Conservation (phyloP, 2,113 vertebrate genomes). For the Crocuta crocuta region DNA sequence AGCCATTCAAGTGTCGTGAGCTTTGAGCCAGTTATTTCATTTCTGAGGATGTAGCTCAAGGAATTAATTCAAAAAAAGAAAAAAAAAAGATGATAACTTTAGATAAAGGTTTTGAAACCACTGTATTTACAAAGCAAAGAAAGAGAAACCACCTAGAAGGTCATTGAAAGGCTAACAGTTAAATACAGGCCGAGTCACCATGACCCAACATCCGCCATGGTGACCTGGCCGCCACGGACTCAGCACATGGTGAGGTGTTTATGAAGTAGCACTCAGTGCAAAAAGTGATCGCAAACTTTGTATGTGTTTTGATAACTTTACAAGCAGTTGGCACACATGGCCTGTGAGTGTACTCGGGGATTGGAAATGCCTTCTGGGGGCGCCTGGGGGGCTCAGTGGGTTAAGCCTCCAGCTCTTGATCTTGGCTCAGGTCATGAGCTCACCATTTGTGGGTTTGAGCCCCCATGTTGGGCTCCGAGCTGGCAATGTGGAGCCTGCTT, state of each 20-base stretch:
- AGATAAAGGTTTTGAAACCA: neutral
- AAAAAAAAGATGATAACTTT: neutral
- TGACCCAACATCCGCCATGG: neutral
- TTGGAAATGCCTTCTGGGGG: neutral
- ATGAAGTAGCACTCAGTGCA: neutral
- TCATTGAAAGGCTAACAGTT: neutral
- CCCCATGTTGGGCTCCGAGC: too few species aligned
- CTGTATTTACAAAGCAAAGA: slow-evolving; percentile 12
- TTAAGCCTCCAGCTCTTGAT: too few species aligned
- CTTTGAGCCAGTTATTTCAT: neutral
- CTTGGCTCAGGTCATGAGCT: too few species aligned
- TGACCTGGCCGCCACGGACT: neutral
- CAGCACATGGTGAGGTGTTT: rapidly evolving
- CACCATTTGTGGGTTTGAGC: too few species aligned
- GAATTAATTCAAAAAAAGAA: neutral
- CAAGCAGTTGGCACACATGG: neutral
- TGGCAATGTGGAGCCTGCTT: too few species aligned
- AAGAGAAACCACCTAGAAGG: neutral
- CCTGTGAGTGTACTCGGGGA: neutral
- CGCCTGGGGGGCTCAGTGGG: too few species aligned
- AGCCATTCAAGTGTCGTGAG: neutral
- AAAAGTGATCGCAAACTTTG: neutral
- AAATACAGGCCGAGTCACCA: rapidly evolving
- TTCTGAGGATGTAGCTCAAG: neutral
- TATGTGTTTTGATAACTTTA: too few species aligned